Conservation (phyloP, 2,113 vertebrate species). For the Hyperopisus bebe region DNA sequence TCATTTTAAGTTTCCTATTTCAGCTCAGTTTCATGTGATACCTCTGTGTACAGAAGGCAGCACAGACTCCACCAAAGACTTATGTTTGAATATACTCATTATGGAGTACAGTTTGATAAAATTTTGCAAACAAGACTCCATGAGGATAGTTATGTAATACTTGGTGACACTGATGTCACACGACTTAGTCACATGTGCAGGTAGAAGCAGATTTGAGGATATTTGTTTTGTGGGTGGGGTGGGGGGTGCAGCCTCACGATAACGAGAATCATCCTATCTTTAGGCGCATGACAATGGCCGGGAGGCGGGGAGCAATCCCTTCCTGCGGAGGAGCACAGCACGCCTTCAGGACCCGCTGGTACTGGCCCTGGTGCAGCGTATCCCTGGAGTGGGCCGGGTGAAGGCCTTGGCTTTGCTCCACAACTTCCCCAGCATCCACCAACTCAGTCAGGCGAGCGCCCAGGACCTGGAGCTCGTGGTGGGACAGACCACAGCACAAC, state of each 20-base stretch:
- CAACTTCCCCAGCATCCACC: constrained; percentile 67
- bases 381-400: constrained; percentile 77
- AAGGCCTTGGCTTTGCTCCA: constrained; percentile 75
- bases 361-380: constrained; percentile 64
- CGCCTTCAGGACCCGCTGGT: constrained; percentile 54
- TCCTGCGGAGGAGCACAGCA: constrained; percentile 47
- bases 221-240: neutral
- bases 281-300: constrained; percentile 71
- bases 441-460: constrained; percentile 58
- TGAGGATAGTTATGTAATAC: neutral
- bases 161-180: neutral
- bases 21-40: neutral
- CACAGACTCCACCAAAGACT: neutral
- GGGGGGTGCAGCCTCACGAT: neutral
- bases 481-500: constrained; percentile 62
- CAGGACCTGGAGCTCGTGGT: constrained; percentile 65
- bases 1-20: neutral
- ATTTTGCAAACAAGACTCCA: neutral
- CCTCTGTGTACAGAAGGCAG: neutral
- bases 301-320: constrained; percentile 65
- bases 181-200: neutral
- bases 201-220: neutral
- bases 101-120: neutral
- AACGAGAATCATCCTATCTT: neutral
- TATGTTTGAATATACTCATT: neutral